Evolutionary conservation across 2,113 vertebrate species (phyloP), one percentile per base, ranked within the genome.

Genomic region (Morone saxatilis): DNA sequence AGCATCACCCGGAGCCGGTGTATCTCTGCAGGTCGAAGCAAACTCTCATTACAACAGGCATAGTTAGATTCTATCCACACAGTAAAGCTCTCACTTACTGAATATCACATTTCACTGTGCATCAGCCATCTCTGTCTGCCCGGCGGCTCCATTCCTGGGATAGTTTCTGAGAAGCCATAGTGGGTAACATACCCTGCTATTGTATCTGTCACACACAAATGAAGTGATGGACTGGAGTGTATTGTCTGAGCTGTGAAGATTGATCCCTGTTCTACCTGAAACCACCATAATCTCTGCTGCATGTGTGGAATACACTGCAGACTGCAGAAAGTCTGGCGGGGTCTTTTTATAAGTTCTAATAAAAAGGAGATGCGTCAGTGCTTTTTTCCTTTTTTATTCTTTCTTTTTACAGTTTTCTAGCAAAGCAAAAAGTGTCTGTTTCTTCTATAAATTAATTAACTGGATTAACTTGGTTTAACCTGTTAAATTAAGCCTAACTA

Each of bases 91-190:
- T 66, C 38, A 20, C 16, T 76, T 36, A 47, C 69, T 56, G 43
- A 47, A 53, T 19, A 81, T 74, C 19, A 69, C 63, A 48, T 76
- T 83, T 71, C 76, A 57, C 57, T 48, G 62, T 14, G 50, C 38
- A 45, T 73, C 16, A 31, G 50, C 61, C 59, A 65, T 83, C 36
- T 79, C 84, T 59, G 57, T 20, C 12, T 31, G 20, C 76, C 16
- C 9, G 2, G 65, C 43, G 19, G 38, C 60, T 86, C 20, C 19
- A 69, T 50, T 57, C 59, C 76, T 76, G 48, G 19, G 65, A 61
- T 43, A 8, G 56, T 76, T 83, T 84, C n/a, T 85, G 76, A 83
- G 50, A 78, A 77, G 76, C 74, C 20, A 57, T 10, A 36, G 54
- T 22, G 36, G 41, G 31, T 60, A 76, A 59, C 36, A 53, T 41